phyloP scores from a whole-genome alignment of 2,888 invertebrate species.

The Julus scandinavius region DNA sequence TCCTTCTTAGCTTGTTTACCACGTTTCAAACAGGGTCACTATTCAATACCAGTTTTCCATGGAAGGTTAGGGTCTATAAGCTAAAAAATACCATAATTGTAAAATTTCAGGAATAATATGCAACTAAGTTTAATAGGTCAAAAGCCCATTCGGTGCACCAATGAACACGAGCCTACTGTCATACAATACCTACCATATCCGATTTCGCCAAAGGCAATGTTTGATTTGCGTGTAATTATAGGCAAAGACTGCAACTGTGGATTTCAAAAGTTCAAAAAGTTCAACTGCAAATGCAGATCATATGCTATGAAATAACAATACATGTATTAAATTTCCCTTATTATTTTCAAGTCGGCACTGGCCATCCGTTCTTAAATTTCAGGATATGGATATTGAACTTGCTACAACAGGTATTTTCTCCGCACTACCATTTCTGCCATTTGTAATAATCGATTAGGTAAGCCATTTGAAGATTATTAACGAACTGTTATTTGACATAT shows the following conservation, averaged over 20 bases:
- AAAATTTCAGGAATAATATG: too few relatives aligned
- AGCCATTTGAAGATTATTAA: not conserved
- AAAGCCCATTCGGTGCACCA: too few relatives aligned
- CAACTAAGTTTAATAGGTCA: too few relatives aligned
- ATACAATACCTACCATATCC: not conserved
- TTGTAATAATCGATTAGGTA: not conserved
- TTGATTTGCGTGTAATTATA: not conserved
- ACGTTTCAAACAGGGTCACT: not conserved
- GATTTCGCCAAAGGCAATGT: not conserved
- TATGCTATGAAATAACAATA: too few relatives aligned
- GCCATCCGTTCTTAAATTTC: not conserved
- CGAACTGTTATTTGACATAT: too few relatives aligned
- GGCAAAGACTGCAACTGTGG: not conserved
- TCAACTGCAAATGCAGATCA: not conserved
- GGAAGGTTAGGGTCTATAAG: too few relatives aligned
- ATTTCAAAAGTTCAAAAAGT: not conserved
- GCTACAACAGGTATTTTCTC: not conserved
- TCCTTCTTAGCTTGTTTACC: not conserved
- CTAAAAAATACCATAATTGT: too few relatives aligned
- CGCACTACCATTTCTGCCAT: not conserved
- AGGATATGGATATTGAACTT: not conserved
- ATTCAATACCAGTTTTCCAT: not conserved
- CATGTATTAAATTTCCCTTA: not conserved
- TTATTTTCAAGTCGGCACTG: not conserved
- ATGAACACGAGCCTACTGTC: too few relatives aligned